Percentiles rank a stretch among this genome's conserved stretches.
These are phyloP conservation scores for Xiphorhynchus elegans DNA, from an alignment of 2,113 vertebrate genomes.

Conservation along the genomic window DNA sequence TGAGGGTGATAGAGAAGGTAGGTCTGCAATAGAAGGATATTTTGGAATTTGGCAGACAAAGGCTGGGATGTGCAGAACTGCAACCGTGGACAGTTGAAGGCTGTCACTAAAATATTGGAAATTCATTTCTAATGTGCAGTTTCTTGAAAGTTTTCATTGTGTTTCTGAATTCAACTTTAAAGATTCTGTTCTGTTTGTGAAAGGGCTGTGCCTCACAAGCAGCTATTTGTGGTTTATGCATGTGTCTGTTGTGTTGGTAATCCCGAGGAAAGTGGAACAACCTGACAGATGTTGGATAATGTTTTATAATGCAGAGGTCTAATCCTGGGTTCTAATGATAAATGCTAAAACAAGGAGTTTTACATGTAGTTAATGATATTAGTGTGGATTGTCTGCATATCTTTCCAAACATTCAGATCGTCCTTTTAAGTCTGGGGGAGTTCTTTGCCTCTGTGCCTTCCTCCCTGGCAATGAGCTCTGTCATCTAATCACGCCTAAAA, in stretches of 20 bases:
- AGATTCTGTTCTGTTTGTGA: neutral
- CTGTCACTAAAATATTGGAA: neutral
- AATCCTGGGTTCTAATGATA: neutral
- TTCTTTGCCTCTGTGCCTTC: neutral
- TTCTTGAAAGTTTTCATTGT: neutral
- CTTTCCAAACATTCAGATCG: neutral
- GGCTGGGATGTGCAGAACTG: neutral
- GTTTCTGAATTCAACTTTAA: neutral
- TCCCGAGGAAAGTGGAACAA: slow-evolving; percentile 35
- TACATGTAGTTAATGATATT: neutral
- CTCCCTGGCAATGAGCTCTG: neutral
- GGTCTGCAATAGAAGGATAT: neutral
- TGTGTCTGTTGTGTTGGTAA: neutral
- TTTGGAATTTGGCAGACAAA: neutral
- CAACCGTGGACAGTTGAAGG: neutral
- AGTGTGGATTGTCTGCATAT: neutral
- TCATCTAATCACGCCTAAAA: neutral
- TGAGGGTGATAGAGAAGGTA: neutral
- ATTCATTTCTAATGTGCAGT: neutral
- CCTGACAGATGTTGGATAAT: slow-evolving; percentile 45
- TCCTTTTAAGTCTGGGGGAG: neutral
- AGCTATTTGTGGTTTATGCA: neutral
- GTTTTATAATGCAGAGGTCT: neutral
- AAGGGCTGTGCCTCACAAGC: neutral
- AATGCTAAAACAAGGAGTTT: neutral